Conservation (phyloP, 2,888 invertebrate species). For the Steinernema hermaphroditum region DNA sequence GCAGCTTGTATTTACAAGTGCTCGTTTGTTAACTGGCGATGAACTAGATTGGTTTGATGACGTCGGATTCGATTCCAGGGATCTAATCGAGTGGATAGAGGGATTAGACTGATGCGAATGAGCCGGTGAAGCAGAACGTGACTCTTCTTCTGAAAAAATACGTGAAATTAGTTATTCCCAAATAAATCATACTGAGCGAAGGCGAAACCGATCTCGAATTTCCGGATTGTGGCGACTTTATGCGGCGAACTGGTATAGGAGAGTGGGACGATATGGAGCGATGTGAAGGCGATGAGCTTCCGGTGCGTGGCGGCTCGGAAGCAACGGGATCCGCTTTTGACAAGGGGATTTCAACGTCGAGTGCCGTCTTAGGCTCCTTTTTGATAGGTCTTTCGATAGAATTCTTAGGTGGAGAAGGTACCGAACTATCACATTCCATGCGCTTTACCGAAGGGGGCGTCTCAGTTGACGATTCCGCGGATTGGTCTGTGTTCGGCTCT, state of each 20-base stretch:
- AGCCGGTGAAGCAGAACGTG: not conserved
- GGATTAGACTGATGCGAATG: constrained; percentile 6
- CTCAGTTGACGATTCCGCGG: not conserved
- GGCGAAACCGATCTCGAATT: constrained; percentile 21
- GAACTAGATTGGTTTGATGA: not conserved
- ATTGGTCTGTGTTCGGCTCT: not conserved
- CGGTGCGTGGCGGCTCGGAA: too few species aligned
- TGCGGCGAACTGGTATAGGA: not conserved
- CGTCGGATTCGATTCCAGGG: not conserved
- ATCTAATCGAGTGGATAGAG: not conserved
- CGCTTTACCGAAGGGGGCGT: constrained; percentile 32
- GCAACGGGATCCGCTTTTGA: too few species aligned
- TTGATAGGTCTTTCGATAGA: not conserved
- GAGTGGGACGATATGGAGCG: not conserved
- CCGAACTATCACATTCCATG: constrained; percentile 62
- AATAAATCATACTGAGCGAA: constrained; percentile 11
- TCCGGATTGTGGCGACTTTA: constrained; percentile 19
- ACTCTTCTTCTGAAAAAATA: not conserved
- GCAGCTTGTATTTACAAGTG: not conserved
- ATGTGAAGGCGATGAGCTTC: not conserved
- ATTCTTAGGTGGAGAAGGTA: constrained; percentile 56
- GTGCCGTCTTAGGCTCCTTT: not conserved
- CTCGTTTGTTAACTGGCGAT: not conserved
- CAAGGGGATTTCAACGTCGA: not conserved
- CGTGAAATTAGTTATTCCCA: not conserved